Percentiles rank a stretch among this genome's conserved stretches.
phyloP scores from a whole-genome alignment of 2,888 invertebrate species.

The Amaurobius ferox region DNA sequence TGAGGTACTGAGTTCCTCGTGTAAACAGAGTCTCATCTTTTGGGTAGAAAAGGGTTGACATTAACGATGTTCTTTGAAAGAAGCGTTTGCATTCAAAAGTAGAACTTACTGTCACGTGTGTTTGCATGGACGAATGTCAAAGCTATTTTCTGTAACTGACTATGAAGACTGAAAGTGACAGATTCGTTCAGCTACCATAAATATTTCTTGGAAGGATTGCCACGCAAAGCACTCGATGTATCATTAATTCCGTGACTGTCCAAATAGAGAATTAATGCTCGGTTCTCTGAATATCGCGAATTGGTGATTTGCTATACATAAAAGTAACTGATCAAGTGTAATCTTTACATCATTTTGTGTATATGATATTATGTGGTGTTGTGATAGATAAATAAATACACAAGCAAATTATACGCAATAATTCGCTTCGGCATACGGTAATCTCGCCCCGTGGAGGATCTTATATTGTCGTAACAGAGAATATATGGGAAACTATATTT shows the following conservation, averaged over 20 bases:
- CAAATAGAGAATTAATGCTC: too few relatives aligned
- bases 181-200: too few relatives aligned
- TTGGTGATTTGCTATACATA: too few relatives aligned
- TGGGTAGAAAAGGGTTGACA: too few relatives aligned
- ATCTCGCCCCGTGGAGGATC: neutral
- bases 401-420: neutral
- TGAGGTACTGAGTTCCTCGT: constrained; percentile 52
- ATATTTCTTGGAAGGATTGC: too few relatives aligned
- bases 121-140: neutral
- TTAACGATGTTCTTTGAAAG: too few relatives aligned
- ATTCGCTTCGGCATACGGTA: neutral
- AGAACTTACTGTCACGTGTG: neutral
- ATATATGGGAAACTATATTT: constrained; percentile 3
- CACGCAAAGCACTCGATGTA: too few relatives aligned
- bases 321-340: neutral
- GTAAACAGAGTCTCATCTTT: neutral
- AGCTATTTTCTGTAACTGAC: neutral
- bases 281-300: too few relatives aligned
- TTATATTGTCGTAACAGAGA: neutral
- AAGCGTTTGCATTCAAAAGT: neutral
- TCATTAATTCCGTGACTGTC: too few relatives aligned
- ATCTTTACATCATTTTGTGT: neutral
- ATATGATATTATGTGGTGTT: neutral
- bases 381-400: constrained; percentile 3
- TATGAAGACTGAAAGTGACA: too few relatives aligned